Evolutionary conservation across 2,113 vertebrate species (phyloP).

Genomic region (Azemiops feae): DNA sequence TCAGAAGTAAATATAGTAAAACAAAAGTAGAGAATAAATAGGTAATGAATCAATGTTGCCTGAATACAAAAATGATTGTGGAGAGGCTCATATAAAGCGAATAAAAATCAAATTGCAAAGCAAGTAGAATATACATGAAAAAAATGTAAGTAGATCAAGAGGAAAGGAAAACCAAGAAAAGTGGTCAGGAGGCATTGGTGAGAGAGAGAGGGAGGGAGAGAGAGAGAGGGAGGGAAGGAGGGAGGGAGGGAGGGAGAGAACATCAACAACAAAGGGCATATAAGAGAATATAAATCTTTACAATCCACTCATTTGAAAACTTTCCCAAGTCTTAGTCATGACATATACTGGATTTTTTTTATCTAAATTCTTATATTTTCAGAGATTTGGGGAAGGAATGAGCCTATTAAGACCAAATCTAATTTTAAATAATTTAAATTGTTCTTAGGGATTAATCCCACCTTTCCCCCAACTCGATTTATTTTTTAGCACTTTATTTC

Average conservation of each 20-base stretch:
- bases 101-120: neutral
- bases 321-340: neutral
- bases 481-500: neutral
- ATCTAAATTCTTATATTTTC: neutral
- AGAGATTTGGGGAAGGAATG: neutral
- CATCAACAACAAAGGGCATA: neutral
- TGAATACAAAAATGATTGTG: neutral
- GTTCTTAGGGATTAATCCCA: neutral
- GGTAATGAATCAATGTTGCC: neutral
- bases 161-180: neutral
- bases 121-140: neutral
- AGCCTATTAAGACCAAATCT: neutral
- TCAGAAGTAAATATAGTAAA: neutral
- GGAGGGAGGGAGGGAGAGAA: neutral
- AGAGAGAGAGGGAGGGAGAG: neutral
- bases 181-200: neutral
- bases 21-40: neutral
- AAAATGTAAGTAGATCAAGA: neutral
- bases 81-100: neutral
- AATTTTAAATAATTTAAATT: neutral
- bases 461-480: neutral
- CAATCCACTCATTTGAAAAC: neutral
- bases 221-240: neutral
- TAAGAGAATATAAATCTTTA: neutral
- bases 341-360: neutral